A percentile compares a stretch with the other conserved stretches of the same genome.
Conservation (phyloP, 2,888 invertebrate genomes). For the Phaonia tiefii region DNA sequence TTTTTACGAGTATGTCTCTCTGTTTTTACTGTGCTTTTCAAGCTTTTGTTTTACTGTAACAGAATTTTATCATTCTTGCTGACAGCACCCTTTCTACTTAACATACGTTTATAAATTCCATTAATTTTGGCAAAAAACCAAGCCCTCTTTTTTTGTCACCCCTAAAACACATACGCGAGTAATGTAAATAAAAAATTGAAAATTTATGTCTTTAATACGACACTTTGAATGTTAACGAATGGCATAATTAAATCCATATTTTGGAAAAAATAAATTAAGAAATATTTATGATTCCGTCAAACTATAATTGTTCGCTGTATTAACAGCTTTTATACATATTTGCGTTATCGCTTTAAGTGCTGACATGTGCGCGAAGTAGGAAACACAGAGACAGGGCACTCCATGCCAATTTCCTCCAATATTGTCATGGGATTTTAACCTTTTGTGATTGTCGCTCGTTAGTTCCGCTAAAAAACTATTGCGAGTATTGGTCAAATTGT, state of each 20-base stretch:
- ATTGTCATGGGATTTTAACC: constrained; percentile 10
- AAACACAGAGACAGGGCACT: not conserved
- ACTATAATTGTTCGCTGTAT: not conserved
- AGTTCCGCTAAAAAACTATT: not conserved
- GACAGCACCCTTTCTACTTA: not conserved
- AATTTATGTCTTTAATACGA: constrained; percentile 14
- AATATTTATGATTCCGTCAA: constrained; percentile 20
- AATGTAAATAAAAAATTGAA: constrained; percentile 35
- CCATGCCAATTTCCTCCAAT: not conserved
- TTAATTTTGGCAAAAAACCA: constrained; percentile 28
- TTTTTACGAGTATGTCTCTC: no score
- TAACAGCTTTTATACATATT: not conserved
- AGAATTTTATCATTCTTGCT: not conserved
- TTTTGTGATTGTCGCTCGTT: constrained; percentile 11
- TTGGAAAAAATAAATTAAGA: not conserved
- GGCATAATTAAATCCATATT: constrained; percentile 50
- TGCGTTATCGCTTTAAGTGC: not conserved
- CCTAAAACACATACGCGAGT: not conserved
- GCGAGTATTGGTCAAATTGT: not conserved
- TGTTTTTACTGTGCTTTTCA: no score
- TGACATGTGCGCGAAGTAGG: no score
- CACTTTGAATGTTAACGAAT: constrained; percentile 39
- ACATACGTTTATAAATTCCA: not conserved
- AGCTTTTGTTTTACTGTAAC: no score
- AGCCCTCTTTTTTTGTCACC: constrained; percentile 24